Evolutionary conservation across 2,797 vertebrate genomes (phyloP).

Genomic region (Percopsis omiscomaycus): DNA sequence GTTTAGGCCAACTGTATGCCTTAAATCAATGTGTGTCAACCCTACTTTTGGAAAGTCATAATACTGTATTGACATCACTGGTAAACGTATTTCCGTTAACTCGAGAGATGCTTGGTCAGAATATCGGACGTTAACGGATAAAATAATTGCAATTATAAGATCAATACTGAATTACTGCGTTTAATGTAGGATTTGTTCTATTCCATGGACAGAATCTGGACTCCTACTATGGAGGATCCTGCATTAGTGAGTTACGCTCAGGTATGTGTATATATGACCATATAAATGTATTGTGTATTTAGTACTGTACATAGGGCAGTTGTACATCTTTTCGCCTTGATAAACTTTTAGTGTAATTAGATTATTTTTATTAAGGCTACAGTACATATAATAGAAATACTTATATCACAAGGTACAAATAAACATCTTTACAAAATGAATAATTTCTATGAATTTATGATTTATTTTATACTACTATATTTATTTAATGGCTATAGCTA

Average conservation of each 20-base stretch:
- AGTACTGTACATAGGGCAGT: conserved; percentile 72
- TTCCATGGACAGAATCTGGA: conserved; percentile 72
- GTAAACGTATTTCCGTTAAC: conserved; percentile 40
- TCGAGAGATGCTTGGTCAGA: conserved; percentile 39
- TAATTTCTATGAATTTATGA: conserved; percentile 60
- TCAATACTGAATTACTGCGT: conserved; percentile 55
- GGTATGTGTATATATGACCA: conserved; percentile 87
- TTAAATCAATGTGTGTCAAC: conserved; percentile 69
- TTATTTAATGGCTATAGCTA: too few relatives aligned
- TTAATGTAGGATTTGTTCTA: conserved; percentile 58
- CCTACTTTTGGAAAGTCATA: conserved; percentile 57
- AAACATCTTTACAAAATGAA: conserved; percentile 72
- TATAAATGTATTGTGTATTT: conserved; percentile 80
- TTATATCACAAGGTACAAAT: conserved; percentile 73
- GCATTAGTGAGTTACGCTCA: conserved; percentile 87
- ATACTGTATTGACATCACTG: conserved; percentile 42
- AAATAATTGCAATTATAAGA: conserved; percentile 60
- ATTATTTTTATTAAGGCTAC: conserved; percentile 75
- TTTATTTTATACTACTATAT: neutral
- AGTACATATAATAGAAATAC: conserved; percentile 69
- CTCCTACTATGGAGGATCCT: conserved; percentile 67
- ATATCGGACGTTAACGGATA: conserved; percentile 38
- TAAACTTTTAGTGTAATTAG: conserved; percentile 73
- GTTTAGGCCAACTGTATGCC: conserved; percentile 71
- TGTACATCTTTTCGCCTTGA: conserved; percentile 71